A percentile compares a stretch with the other conserved stretches of the same genome.
These are phyloP conservation scores for Bedellia somnulentella DNA, from an alignment of 2,888 invertebrate genomes.

Conservation along the genomic window DNA sequence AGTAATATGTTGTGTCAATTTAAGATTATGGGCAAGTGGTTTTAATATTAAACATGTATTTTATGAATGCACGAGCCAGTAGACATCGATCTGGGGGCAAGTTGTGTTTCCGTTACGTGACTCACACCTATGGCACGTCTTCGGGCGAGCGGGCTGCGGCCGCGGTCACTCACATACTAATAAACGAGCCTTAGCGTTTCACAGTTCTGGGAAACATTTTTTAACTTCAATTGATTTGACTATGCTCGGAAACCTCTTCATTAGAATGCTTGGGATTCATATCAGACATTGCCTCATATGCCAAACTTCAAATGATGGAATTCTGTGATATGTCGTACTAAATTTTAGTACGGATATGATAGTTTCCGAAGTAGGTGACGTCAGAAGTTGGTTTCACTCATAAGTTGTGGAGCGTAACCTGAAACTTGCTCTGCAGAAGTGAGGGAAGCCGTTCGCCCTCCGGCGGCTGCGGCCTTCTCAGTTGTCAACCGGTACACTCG, in stretches of 20 bases:
- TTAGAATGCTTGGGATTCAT: background rate
- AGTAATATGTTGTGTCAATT: no score
- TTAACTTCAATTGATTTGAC: no score
- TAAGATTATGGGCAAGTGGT: no score
- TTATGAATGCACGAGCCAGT: slow-evolving; percentile 32
- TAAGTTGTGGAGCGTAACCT: no score
- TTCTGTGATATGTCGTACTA: no score
- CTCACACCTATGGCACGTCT: slow-evolving; percentile 52
- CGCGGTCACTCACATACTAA: slow-evolving; percentile 47
- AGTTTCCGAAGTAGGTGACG: no score
- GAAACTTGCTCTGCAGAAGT: slow-evolving; percentile 9
- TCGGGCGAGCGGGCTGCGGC: slow-evolving; percentile 23
- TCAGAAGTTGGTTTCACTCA: no score
- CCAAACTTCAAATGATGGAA: background rate
- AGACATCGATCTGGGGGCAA: slow-evolving; percentile 37
- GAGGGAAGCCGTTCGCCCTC: slow-evolving; percentile 42
- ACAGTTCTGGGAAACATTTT: slow-evolving; percentile 24
- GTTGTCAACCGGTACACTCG: no score
- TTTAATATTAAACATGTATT: no score
- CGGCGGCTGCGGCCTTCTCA: slow-evolving; percentile 24
- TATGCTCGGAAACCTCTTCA: no score
- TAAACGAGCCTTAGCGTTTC: slow-evolving; percentile 24
- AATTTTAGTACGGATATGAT: no score
- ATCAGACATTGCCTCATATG: background rate
- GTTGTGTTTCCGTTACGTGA: slow-evolving; percentile 57